Base-by-base conservation (phyloP, 2,113 vertebrate species). In the Thryonomys swinderianus region DNA sequence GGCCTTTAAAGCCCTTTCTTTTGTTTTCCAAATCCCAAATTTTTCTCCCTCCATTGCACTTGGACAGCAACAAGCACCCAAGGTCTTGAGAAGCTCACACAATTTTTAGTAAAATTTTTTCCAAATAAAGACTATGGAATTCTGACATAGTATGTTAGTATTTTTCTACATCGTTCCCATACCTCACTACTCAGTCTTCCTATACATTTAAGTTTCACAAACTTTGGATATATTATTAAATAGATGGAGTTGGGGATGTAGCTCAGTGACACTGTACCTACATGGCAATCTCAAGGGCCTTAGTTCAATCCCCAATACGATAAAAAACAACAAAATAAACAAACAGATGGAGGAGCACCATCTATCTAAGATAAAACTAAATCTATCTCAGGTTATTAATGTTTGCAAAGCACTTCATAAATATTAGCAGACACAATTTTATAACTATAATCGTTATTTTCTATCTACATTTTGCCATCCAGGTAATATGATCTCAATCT, bases 51-150 rank as follows among this genome's bases (percentile, higher is more conserved):
- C 37, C 53, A 6, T 71, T 71, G n/a, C 13, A 42, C 80, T 79
- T 71, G 78, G 30, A 91, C 20, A 82, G 40, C 81, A 92, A 76
- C 48, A 69, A 85, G 89, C 3, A 85, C 48, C 40, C 40, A 92
- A 3, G 2, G 13, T 59, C 16, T 59, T 90, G 34, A 74, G 48
- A 90, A 20, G n/a, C 37, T 85, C 51, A 42, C 18, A 9, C 42
- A 67, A 85, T 18, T 59, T 78, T 48, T 67, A 88, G 40, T 21
- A 79, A 13, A 45, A 53, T 14, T 62, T 93, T 95, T 83, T 83
- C 45, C 34, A 86, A 90, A 82, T 40, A 86, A 85, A 92, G 10
- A 69, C 21, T 40, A 55, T 74, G n/a, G 51, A 91, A 88, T 88
- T 89, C 45, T 79, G 17, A 83, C 57, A 13, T 4, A 71, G 86